These are phyloP conservation scores for Stenolophus ochropezus DNA, from an alignment of 2,888 invertebrate genomes.

Conservation along the genomic window DNA sequence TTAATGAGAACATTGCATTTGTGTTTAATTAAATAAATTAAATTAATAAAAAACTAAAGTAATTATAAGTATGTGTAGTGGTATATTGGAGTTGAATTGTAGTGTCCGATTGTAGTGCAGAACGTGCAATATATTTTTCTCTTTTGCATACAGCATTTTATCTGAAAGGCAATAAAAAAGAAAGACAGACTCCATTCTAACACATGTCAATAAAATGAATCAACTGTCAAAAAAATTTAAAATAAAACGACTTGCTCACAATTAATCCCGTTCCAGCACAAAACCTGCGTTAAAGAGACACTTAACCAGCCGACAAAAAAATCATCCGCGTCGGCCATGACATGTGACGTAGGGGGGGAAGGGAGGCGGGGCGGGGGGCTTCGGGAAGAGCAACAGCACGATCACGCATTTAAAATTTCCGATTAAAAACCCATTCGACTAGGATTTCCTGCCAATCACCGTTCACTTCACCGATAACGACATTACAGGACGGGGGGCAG, in stretches of 20 bases:
- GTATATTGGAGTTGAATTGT: no score
- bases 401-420: constrained; percentile 59
- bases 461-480: constrained; percentile 57
- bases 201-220: not conserved
- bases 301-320: constrained; percentile 2
- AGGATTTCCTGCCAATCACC: constrained; percentile 60
- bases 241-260: not conserved
- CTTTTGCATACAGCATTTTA: not conserved
- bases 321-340: constrained; percentile 26
- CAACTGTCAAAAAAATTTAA: not conserved
- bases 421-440: constrained; percentile 60
- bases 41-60: no score
- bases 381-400: constrained; percentile 20
- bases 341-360: constrained; percentile 30
- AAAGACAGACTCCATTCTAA: not conserved
- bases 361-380: not conserved
- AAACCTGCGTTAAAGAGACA: constrained; percentile 7
- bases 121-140: not conserved
- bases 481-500: constrained; percentile 19
- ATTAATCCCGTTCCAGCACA: not conserved
- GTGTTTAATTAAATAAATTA: no score
- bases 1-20: no score
- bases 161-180: not conserved
- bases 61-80: no score
- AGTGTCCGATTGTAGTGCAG: no score